Evolutionary conservation across 2,797 vertebrate species (phyloP).

Genomic region (Megaceryle alcyon): DNA sequence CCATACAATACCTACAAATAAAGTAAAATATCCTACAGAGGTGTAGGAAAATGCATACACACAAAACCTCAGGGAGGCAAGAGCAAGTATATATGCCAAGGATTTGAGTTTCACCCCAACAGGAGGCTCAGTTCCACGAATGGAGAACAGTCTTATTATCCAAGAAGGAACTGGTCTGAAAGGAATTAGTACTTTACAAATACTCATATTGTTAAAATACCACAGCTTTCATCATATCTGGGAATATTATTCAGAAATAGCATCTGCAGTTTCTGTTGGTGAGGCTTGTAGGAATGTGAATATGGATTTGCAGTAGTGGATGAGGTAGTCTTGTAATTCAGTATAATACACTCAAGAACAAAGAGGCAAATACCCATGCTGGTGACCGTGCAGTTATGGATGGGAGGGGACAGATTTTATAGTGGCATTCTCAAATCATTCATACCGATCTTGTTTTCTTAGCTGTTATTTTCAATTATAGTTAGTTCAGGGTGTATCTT

Average conservation of each 20-base stretch:
- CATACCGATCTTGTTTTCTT: neutral
- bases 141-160: neutral
- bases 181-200: neutral
- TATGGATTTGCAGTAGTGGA: neutral
- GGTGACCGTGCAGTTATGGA: neutral
- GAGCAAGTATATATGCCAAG: neutral
- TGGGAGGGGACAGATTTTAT: neutral
- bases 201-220: neutral
- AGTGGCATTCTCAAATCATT: neutral
- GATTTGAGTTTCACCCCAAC: neutral
- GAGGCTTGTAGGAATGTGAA: neutral
- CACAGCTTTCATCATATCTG: neutral
- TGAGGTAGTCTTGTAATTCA: neutral
- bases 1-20: neutral
- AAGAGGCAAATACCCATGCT: neutral
- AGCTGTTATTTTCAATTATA: slow-evolving; percentile 21
- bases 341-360: neutral
- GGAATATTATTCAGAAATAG: neutral
- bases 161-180: neutral
- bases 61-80: neutral
- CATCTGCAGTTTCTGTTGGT: neutral
- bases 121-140: neutral
- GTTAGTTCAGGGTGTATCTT: slow-evolving; percentile 5
- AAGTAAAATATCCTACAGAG: neutral
- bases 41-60: neutral